Percentiles rank a stretch among this genome's conserved stretches.
Evolutionary conservation across 2,888 invertebrate species (phyloP).

Genomic region (Baccha elongata): DNA sequence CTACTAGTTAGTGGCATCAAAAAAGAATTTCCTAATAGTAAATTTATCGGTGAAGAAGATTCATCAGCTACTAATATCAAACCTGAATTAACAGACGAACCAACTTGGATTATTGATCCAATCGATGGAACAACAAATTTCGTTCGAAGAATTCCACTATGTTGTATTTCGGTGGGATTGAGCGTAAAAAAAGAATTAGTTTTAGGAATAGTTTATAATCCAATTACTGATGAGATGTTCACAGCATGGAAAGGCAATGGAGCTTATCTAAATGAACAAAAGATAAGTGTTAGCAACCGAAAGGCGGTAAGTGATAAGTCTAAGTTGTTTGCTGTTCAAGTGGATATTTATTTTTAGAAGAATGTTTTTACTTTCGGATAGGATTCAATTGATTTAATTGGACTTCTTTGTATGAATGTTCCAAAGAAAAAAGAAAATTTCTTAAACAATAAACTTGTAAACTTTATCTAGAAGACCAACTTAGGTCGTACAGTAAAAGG

Average conservation of each 20-base stretch:
- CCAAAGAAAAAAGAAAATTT: too few species aligned
- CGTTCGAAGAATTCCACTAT: constrained; percentile 87
- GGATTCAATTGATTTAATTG: too few species aligned
- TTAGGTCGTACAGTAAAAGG: too few species aligned
- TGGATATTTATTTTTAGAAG: background rate
- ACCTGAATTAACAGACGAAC: constrained; percentile 86
- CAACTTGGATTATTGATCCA: constrained; percentile 94
- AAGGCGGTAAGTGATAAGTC: constrained; percentile 77
- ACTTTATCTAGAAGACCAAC: too few species aligned
- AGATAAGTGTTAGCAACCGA: constrained; percentile 82
- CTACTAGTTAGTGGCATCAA: constrained; percentile 85
- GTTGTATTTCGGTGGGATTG: constrained; percentile 88
- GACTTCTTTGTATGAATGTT: too few species aligned
- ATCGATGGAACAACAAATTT: constrained; percentile 95
- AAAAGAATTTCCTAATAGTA: constrained; percentile 85
- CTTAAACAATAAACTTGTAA: too few species aligned
- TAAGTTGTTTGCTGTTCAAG: background rate
- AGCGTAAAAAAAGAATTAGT: constrained; percentile 84
- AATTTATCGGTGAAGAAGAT: constrained; percentile 91
- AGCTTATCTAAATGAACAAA: constrained; percentile 88
- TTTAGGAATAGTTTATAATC: constrained; percentile 90
- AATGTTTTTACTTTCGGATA: too few species aligned
- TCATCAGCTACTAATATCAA: constrained; percentile 79
- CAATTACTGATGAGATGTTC: constrained; percentile 88
- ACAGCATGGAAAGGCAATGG: constrained; percentile 89